Evolutionary conservation across 2,797 vertebrate genomes (phyloP).

Genomic region (Chelonia mydas): DNA sequence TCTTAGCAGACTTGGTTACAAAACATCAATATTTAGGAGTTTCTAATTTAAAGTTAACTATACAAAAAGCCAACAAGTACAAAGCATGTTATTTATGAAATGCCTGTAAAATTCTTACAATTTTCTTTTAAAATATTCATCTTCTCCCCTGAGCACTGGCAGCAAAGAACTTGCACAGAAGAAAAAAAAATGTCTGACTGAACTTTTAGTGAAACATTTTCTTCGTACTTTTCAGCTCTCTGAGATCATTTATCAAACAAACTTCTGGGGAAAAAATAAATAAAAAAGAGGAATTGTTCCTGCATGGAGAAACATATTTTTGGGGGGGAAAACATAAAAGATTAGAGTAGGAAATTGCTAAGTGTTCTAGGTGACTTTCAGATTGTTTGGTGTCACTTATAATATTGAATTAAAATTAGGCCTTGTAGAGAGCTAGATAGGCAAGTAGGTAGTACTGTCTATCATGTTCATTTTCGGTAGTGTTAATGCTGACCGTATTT

Average conservation of each 20-base stretch:
- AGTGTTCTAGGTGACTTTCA: background rate
- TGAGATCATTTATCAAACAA: background rate
- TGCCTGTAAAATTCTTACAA: background rate
- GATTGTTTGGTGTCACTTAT: background rate
- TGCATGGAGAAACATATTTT: background rate
- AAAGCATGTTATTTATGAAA: background rate
- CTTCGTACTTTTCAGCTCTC: background rate
- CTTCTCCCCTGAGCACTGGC: background rate
- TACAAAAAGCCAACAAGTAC: background rate
- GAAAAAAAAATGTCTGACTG: background rate
- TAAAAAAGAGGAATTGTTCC: background rate
- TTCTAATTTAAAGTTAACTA: background rate
- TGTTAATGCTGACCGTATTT: conserved; percentile 62
- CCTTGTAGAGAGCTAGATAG: background rate
- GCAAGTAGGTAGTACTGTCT: conserved; percentile 31
- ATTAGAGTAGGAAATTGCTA: background rate
- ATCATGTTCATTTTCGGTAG: conserved; percentile 49
- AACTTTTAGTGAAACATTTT: background rate
- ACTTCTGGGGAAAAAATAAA: rapidly evolving
- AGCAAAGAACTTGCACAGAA: background rate
- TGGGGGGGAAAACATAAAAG: background rate
- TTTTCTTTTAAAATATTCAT: background rate
- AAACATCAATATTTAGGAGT: background rate
- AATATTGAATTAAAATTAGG: background rate
- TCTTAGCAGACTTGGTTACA: background rate